phyloP scores from a whole-genome alignment of 2,797 vertebrate genomes.

The Lophotriccus pileatus region DNA sequence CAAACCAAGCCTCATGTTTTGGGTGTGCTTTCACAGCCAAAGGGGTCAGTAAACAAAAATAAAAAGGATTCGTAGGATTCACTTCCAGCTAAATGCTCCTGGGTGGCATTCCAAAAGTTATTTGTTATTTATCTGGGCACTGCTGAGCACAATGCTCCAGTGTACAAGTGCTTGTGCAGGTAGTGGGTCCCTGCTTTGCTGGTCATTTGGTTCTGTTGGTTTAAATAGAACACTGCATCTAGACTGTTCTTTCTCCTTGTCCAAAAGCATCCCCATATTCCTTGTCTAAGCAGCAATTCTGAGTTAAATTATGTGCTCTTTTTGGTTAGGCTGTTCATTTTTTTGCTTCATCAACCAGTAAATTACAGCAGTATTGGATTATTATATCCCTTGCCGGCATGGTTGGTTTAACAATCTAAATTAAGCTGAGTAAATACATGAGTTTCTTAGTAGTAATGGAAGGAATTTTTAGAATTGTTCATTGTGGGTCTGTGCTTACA shows the following conservation, averaged over 20 bases:
- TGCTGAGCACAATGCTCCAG: not conserved
- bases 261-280: not conserved
- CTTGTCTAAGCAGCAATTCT: not conserved
- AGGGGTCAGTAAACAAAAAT: slow-evolving; percentile 68
- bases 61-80: not conserved
- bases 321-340: not conserved
- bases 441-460: not conserved
- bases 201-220: accelerated
- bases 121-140: not conserved
- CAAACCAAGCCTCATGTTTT: not conserved
- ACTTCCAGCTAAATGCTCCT: not conserved
- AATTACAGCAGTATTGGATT: not conserved
- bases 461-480: not conserved
- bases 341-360: not conserved
- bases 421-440: not conserved
- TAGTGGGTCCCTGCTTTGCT: not conserved
- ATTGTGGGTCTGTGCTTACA: not conserved
- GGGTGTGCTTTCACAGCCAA: slow-evolving; percentile 62
- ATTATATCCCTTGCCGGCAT: not conserved
- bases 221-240: not conserved
- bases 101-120: not conserved
- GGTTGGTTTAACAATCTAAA: not conserved
- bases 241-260: not conserved
- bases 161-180: not conserved
- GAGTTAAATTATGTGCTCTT: not conserved